Evolutionary conservation across 2,797 vertebrate genomes (phyloP).

Genomic region (Hipposideros larvatus): DNA sequence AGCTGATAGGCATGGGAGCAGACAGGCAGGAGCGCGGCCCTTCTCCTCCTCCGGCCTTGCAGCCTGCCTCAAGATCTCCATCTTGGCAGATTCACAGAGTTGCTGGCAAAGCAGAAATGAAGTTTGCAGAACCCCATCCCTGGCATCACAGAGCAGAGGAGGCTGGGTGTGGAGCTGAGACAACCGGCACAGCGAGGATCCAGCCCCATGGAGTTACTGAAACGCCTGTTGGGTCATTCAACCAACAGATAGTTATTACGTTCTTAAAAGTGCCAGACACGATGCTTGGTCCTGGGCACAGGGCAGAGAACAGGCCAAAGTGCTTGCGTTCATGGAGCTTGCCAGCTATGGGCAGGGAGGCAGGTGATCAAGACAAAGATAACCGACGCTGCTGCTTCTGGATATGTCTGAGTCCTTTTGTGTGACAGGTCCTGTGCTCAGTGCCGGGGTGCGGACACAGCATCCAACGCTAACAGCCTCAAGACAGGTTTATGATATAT

Average conservation of each 20-base stretch:
- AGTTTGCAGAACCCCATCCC: not conserved
- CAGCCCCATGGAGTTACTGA: fast-evolving
- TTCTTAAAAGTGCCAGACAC: not conserved
- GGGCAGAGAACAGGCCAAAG: not conserved
- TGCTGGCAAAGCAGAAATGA: not conserved
- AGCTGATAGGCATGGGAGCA: not conserved
- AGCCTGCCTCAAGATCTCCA: not conserved
- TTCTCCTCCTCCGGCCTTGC: not conserved
- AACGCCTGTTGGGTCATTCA: not conserved
- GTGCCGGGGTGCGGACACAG: not conserved
- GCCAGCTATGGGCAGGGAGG: not conserved
- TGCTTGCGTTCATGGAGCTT: not conserved
- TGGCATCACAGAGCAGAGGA: not conserved
- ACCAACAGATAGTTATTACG: not conserved
- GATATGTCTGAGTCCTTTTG: not conserved
- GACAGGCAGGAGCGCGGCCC: not conserved
- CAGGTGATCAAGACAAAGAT: not conserved
- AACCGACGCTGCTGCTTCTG: fast-evolving
- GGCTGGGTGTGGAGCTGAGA: not conserved
- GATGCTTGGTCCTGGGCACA: not conserved
- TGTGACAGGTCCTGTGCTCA: no score
- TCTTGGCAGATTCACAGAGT: not conserved
- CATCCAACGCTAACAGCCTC: not conserved
- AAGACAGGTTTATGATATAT: not conserved
- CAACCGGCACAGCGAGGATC: not conserved